A percentile compares a stretch with the other conserved stretches of the same genome.
These are phyloP conservation scores for Bos indicus DNA, from an alignment of 2,113 vertebrate species.

Conservation along the genomic window DNA sequence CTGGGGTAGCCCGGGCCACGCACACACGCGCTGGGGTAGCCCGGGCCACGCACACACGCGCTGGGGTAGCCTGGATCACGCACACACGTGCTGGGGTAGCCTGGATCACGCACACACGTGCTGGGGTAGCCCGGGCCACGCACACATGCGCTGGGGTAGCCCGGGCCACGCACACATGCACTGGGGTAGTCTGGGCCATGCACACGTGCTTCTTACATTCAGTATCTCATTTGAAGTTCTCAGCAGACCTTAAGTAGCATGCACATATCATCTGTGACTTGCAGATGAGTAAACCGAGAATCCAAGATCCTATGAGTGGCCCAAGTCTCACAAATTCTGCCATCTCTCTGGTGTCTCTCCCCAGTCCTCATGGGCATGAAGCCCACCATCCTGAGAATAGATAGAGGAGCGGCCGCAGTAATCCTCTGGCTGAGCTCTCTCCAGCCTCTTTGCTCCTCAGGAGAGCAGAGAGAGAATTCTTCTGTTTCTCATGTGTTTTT, in stretches of 20 bases:
- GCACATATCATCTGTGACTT: neutral
- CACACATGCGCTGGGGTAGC: fast-evolving
- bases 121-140: too few species aligned
- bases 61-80: fast-evolving
- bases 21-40: fast-evolving
- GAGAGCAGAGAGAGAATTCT: neutral
- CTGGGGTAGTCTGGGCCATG: neutral
- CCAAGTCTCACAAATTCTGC: neutral
- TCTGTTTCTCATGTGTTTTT: neutral
- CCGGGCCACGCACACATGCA: fast-evolving
- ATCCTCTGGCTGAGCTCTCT: neutral
- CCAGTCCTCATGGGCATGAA: fast-evolving
- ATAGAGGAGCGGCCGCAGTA: neutral
- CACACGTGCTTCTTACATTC: neutral
- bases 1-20: fast-evolving
- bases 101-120: fast-evolving
- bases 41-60: fast-evolving
- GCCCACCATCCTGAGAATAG: neutral
- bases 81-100: fast-evolving
- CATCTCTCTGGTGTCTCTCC: neutral
- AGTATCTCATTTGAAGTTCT: neutral
- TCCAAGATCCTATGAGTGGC: neutral
- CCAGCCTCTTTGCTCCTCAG: neutral
- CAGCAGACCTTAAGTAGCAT: neutral
- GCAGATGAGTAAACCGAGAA: neutral